Evolutionary conservation across 2,797 vertebrate genomes (phyloP), one percentile per base, ranked within the genome.

Genomic region (Adrianichthys oophorus): DNA sequence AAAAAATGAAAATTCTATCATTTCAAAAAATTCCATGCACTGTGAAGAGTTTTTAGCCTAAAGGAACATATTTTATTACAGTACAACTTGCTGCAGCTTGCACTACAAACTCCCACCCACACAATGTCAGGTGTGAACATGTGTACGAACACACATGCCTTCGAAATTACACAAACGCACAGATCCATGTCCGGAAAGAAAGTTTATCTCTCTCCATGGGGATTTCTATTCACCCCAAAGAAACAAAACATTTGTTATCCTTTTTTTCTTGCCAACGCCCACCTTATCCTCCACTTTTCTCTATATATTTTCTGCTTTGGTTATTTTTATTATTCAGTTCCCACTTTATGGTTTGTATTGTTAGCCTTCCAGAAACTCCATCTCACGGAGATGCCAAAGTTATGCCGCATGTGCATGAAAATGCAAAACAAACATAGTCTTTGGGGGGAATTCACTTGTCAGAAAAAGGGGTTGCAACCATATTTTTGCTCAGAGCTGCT

Each of bases 81-180:
- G 23, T 45, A 59, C 74, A 56, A 69, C 75, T 65, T 79, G 75
- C 82, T 83, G 63, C 70, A 66, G 70, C 16, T 5, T 56, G 50
- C 26, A 69, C 24, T 47, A 57, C 57, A 71, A 71, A 67, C 68
- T 59, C 72, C 61, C 78, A 72, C 80, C 78, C 85, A 80, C 72
- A 70, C 40, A 54, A 52, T 13, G 4, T 16, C 5, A 19, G 64
- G 62, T 32, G 29, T 32, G 59, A 48, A 62, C 48, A 54, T 62
- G 52, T 59, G 48, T 32, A 42, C 8, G 1, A 47, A 55, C 57
- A 59, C 17, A 49, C 52, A 68, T 41, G 19, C 17, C 26, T 42
- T 23, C 16, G 41, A 46, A 16, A 42, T 43, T 19, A 42, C 45
- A 57, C 52, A 68, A 55, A 74, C 19, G 51, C 47, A 62, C 48